Evolutionary conservation across 2,113 vertebrate species (phyloP), one percentile per base, ranked within the genome.

Genomic region (Mugil cephalus): DNA sequence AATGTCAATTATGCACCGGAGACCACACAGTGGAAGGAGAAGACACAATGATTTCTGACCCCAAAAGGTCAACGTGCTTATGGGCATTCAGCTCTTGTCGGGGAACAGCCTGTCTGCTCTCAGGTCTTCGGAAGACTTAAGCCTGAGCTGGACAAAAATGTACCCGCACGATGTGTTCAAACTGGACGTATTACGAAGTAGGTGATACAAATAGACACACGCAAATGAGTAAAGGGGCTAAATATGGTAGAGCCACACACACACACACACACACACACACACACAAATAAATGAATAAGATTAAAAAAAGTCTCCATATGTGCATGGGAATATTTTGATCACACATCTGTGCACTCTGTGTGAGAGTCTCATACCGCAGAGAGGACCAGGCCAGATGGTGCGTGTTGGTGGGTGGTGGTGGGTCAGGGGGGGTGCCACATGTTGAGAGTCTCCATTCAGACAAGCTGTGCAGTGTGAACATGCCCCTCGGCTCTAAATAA

Each of bases 1-100:
- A 93, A 94, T 94, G 93, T 93, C 90, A 91, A 93, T 94, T 93
- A 93, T 90, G 92, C 89, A 90, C 90, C 89, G 76, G 89, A 87
- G 91, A 93, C 90, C 90, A 93, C 91, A 93, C 84, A 90, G 74
- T 88, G 88, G 83, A 88, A 66, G 85, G 76, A 71, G 63, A 64
- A 74, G 74, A 87, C 86, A 93, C 92, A 92, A 92, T 93, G 88
- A 92, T 90, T 91, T 82, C 77, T 92, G 93, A 93, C 91, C 92
- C 84, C 60, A 40, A 70, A 92, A 93, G 91, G 92, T 92, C 92
- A 90, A 48, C 82, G 50, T 87, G 85, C 92, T 93, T 83, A 92
- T 89, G 79, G 81, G 78, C 81, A 74, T 89, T 90, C 79, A 88
- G 81, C 75, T 80, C 75, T 58, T 66, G 66, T 34, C 72, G 61